Evolutionary conservation across 2,888 invertebrate species (phyloP), one percentile per base, ranked within the genome.

Genomic region (Euplexia lucipara): DNA sequence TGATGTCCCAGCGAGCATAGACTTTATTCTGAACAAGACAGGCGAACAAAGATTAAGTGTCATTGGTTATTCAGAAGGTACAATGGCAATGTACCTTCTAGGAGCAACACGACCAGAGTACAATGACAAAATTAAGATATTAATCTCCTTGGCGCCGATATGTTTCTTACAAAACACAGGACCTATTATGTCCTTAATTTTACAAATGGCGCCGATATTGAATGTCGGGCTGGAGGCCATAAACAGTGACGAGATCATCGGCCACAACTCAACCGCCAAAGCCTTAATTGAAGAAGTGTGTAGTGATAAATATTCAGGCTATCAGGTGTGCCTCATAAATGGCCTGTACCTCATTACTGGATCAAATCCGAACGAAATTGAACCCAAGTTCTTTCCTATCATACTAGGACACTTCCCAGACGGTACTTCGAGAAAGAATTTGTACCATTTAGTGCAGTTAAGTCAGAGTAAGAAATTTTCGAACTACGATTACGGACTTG

Each of bases 51-150:
- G 95, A 52, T 69, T 98, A 0, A 96, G 95, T 76, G 96, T 96
- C 81, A 88, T 97, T 9, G 97, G 97, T 0, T 97, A 97, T 84
- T 97, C 97, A 0, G 92, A 95, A 83, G 98, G 97, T 0, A 96
- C 96, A 0, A 96, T 96, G 0, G 78, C 88, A 10, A 95, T 95
- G 72, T 96, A 91, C 73, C 93, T 96, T 0, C 89, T 96, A 84
- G 88, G 91, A 0, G 91, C 96, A 0, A 88, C 91, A 30, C 82
- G 84, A 16, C 96, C 96, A 0, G 95, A 96, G 53, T 96, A 96
- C 82, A 96, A 96, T 78, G 79, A 88, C 0, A 96, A 96, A 85
- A 90, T 97, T 5, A 92, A 91, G 44, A 86, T 94, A 0, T 91
- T 94, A 72, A 90, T 95, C 60, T 92, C 95, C 0, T 22, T 88